These are phyloP conservation scores for Butorides virescens DNA, from an alignment of 2,113 vertebrate species.

Conservation along the genomic window DNA sequence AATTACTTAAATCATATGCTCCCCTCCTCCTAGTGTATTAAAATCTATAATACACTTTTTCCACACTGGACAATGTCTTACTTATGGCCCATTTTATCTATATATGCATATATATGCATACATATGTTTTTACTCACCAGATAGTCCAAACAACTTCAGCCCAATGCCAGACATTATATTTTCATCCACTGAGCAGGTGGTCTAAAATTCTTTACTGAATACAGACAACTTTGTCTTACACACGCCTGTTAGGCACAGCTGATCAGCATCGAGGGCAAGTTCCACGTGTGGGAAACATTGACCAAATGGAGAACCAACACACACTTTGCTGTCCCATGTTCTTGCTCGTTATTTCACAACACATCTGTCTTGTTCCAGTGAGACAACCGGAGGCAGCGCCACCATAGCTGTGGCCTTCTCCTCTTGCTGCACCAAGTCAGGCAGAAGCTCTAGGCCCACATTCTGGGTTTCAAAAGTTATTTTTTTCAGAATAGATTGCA, in stretches of 20 bases:
- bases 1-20: fast-evolving
- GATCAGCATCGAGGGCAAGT: not conserved
- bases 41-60: not conserved
- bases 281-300: not conserved
- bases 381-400: not conserved
- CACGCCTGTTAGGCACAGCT: fast-evolving
- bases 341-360: not conserved
- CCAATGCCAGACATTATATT: not conserved
- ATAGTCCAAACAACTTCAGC: not conserved
- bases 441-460: not conserved
- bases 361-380: not conserved
- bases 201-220: not conserved
- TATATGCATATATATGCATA: too few species aligned
- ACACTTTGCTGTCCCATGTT: not conserved
- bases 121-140: not conserved
- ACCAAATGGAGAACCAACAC: not conserved
- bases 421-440: not conserved
- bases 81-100: not conserved
- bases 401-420: not conserved
- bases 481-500: not conserved
- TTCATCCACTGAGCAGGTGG: not conserved
- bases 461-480: not conserved
- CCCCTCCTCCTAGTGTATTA: not conserved
- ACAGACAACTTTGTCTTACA: not conserved
- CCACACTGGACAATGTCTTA: not conserved